Percentiles rank a stretch among this genome's conserved stretches.
Evolutionary conservation across 2,797 vertebrate genomes (phyloP).

Genomic region (Capromys pilorides): DNA sequence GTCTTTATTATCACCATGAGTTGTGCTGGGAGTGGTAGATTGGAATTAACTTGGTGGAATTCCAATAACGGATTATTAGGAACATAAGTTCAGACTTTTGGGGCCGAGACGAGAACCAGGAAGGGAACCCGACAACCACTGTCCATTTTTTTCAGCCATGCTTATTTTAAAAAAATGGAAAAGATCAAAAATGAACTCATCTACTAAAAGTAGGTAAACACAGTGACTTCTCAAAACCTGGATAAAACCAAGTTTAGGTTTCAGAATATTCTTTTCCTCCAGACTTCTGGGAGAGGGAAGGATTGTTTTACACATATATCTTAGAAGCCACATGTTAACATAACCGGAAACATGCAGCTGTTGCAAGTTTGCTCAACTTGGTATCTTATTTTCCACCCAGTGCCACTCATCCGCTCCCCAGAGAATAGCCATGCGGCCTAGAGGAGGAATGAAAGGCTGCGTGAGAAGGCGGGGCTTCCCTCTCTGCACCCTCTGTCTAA

Average conservation of each 20-base stretch:
- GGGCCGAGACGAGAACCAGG: no score
- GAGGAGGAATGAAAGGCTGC: background rate
- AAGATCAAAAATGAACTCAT: conserved; percentile 66
- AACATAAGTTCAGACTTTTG: no score
- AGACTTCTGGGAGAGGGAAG: conserved; percentile 1
- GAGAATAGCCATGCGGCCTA: conserved; percentile 16
- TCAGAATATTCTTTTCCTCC: conserved; percentile 71
- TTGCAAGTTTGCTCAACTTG: conserved; percentile 72
- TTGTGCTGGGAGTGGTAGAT: no score
- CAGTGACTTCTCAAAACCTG: conserved; percentile 60
- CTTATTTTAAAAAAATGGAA: conserved; percentile 51
- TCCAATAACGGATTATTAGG: no score
- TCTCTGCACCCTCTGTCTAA: background rate
- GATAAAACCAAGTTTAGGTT: conserved; percentile 69
- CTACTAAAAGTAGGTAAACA: conserved; percentile 65
- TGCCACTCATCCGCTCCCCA: conserved; percentile 17
- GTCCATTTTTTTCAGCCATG: conserved; percentile 73
- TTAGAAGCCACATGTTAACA: conserved; percentile 54
- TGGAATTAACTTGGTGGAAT: no score
- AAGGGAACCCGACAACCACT: no score
- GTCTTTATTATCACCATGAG: no score
- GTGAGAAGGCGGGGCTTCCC: background rate
- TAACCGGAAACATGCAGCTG: conserved; percentile 81
- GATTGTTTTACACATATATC: conserved; percentile 54
- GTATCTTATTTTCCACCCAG: conserved; percentile 24